Evolutionary conservation across 2,113 vertebrate genomes (phyloP), one percentile per base, ranked within the genome.

Genomic region (Labrus mixtus): DNA sequence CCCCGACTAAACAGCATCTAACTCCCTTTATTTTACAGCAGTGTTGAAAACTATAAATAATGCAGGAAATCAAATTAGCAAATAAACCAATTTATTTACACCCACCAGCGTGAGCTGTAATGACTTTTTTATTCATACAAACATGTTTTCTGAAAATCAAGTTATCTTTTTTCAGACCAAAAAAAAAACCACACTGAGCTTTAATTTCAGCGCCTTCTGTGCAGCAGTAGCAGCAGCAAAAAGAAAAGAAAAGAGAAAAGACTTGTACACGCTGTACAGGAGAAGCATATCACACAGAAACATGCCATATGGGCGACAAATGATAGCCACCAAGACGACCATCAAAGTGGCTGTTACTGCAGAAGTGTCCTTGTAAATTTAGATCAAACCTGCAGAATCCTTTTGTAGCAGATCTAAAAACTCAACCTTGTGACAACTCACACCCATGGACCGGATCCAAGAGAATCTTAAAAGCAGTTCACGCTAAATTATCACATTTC

Each of bases 61-160:
- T 83, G 77, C 74, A 85, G 57, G 19, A 79, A 87, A 82, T 74
- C 56, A 74, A 80, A 82, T 74, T 33, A 79, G 58, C 75, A 82
- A 74, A 79, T 89, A 77, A 91, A 79, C 68, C 84, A 83, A 85
- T 90, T 85, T 86, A 88, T 90, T 81, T 83, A 82, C 88, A 70
- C 79, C 88, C 84, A 84, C 71, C 67, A 85, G 84, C 79, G 19
- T 68, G 71, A 25, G 69, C 63, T 67, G 69, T 69, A 74, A 85
- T 75, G 45, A 53, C 74, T 56, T 50, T 78, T 79, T 79, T 68
- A 84, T 83, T 79, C 69, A 82, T 54, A 67, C 58, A 73, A 79
- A 83, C n/a, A 25, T 36, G 55, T 33, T 58, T 56, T 84, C 57
- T 68, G 29, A 39, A 82, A 86, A 83, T 82, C 78, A 25, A 83